Evolutionary conservation across 2,888 invertebrate species (phyloP).

Genomic region (Diogma glabrata): DNA sequence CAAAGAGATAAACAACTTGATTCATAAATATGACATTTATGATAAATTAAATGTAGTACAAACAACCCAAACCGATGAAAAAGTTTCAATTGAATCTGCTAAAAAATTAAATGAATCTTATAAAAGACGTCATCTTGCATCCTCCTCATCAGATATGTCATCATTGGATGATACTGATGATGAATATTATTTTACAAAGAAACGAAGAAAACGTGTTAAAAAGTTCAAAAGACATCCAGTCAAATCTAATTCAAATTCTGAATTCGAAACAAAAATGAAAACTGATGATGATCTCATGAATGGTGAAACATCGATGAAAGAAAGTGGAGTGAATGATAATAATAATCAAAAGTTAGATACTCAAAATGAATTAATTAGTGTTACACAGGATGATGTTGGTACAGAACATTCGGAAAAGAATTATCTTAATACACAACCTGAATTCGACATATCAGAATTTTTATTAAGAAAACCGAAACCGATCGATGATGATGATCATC

Average conservation of each 20-base stretch:
- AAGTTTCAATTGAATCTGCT: neutral
- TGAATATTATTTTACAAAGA: neutral
- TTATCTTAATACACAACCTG: neutral
- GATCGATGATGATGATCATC: neutral
- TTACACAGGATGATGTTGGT: neutral
- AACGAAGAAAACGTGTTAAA: neutral
- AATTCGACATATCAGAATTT: conserved; percentile 3
- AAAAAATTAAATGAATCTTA: conserved; percentile 4
- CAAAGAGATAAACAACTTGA: neutral
- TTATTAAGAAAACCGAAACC: neutral
- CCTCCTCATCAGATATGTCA: conserved; percentile 1
- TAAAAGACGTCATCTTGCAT: conserved; percentile 7
- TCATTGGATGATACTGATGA: neutral
- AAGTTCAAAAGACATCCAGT: neutral
- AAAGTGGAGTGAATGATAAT: neutral
- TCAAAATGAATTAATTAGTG: neutral
- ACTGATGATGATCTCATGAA: too few species aligned
- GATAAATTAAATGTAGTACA: too few species aligned
- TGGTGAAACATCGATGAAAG: too few species aligned
- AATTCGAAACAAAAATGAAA: too few species aligned
- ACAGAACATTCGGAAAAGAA: neutral
- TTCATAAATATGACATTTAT: neutral
- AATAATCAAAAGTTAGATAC: conserved; percentile 1
- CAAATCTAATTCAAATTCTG: too few species aligned
- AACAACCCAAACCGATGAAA: conserved; percentile 5